phyloP scores from a whole-genome alignment of 2,113 vertebrate species.

The Brevimyrus niger region DNA sequence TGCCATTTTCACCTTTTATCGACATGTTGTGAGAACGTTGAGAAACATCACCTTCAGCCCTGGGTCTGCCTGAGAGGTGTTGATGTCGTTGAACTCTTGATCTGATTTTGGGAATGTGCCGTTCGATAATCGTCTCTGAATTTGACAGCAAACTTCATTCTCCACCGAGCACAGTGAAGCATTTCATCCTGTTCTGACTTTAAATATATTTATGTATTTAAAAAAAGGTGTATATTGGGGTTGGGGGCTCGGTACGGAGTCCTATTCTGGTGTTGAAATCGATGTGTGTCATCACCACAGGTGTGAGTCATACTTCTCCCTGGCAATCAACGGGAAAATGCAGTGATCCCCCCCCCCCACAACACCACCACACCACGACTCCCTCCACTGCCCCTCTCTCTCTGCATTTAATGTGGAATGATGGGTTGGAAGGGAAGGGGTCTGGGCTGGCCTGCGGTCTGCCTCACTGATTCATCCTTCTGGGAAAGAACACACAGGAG shows the following conservation, averaged over 20 bases:
- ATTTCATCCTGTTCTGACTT: background rate
- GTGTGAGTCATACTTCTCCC: slow-evolving; percentile 34
- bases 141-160: background rate
- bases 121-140: background rate
- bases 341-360: background rate
- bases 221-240: background rate
- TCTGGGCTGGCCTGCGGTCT: slow-evolving; percentile 45
- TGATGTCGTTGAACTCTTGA: background rate
- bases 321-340: slow-evolving; percentile 5
- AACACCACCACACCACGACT: background rate
- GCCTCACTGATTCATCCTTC: slow-evolving; percentile 54
- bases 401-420: slow-evolving; percentile 32
- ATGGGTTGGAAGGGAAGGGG: slow-evolving; percentile 44
- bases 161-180: background rate
- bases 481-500: slow-evolving; percentile 45
- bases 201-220: background rate
- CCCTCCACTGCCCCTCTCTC: background rate
- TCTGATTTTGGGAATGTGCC: background rate
- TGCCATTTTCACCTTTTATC: background rate
- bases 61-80: background rate
- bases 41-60: background rate
- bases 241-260: background rate
- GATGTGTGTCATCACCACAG: slow-evolving; percentile 31
- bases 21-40: background rate
- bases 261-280: slow-evolving; percentile 16